These are phyloP conservation scores for Oriolus oriolus DNA, from an alignment of 2,113 vertebrate species.

Conservation along the genomic window DNA sequence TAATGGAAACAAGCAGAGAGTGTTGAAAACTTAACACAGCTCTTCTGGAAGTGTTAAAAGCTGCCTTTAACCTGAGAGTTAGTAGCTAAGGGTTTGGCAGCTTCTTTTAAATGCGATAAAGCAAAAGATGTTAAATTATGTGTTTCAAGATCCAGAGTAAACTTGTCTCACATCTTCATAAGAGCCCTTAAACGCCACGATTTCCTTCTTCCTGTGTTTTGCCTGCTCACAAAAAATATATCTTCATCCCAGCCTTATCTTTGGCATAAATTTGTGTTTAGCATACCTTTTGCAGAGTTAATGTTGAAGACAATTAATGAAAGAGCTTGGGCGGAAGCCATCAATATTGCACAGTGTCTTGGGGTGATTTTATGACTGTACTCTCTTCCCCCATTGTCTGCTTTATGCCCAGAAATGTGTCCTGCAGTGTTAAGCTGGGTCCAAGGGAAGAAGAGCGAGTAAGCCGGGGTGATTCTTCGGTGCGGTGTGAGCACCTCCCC, in stretches of 20 bases:
- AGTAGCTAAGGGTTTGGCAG: neutral
- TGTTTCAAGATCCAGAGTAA: neutral
- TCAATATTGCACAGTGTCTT: constrained; percentile 54
- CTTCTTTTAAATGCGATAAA: neutral
- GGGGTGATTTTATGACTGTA: too few species aligned
- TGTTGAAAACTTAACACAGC: neutral
- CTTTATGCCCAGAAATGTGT: too few species aligned
- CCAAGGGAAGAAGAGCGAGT: too few species aligned
- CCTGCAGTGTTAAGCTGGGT: too few species aligned
- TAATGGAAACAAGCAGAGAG: neutral
- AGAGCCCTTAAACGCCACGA: neutral
- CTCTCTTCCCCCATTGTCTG: too few species aligned
- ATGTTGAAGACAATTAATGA: constrained; percentile 48
- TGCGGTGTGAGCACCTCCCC: too few species aligned
- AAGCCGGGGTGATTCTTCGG: too few species aligned
- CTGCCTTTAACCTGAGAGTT: neutral
- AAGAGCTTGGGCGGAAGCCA: constrained; percentile 50
- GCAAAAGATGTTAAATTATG: neutral
- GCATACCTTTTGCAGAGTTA: too few species aligned
- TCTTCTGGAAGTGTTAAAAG: neutral
- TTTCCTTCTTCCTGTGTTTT: neutral
- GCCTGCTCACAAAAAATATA: neutral
- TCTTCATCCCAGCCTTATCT: neutral
- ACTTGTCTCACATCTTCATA: neutral
- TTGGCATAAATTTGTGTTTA: constrained; percentile 25